Evolutionary conservation across 1,140 invertebrate species (phyloP), one percentile per base, ranked within the genome.

Genomic region (Stegodyphus mimosarum): DNA sequence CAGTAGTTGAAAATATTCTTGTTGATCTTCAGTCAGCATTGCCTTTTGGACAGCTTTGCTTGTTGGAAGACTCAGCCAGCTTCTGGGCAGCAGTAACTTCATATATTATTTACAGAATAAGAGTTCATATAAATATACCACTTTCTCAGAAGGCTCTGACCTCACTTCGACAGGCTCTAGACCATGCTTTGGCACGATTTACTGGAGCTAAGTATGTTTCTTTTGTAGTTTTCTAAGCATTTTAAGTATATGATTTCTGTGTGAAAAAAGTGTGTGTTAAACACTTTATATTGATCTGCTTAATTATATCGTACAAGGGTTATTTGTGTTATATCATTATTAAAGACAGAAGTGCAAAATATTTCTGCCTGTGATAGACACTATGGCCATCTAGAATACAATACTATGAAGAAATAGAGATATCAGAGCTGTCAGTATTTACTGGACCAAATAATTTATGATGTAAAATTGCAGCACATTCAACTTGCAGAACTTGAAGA

Each of bases 21-120:
- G 5, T 66, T 64, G 60, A 76, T 66, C 48, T 76, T 49, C 74
- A 76, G 60, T 50, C 63, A 17, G 60, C 48, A 64, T 76, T 76
- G n/a, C 74, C 74, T 66, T 76, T 64, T 76, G 74, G 74, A 7
- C 74, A 76, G 55, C 63, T 33, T 33, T 33, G 33, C 33, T 33
- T 76, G 74, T 64, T 50, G n/a, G 74, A 76, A 49, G 60, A 76
- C 18, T 66, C 74, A 5, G 55, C 48, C 17, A 66, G 60, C 15
- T 66, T 76, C 49, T 76, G 74, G 74, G 53, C 74, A n/a, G 17
- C 74, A 64, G 48, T 76, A 49, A 76, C 63, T 64, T 53, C 74
- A 9, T 66, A 51, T 51, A 76, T 76, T n/a, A 63, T 76, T 13
- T 50, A 53, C n/a, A 76, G 60, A 63, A 64, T 76, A 64, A 51